Evolutionary conservation across 2,797 vertebrate species (phyloP).

Genomic region (Arctocebus calabarensis): DNA sequence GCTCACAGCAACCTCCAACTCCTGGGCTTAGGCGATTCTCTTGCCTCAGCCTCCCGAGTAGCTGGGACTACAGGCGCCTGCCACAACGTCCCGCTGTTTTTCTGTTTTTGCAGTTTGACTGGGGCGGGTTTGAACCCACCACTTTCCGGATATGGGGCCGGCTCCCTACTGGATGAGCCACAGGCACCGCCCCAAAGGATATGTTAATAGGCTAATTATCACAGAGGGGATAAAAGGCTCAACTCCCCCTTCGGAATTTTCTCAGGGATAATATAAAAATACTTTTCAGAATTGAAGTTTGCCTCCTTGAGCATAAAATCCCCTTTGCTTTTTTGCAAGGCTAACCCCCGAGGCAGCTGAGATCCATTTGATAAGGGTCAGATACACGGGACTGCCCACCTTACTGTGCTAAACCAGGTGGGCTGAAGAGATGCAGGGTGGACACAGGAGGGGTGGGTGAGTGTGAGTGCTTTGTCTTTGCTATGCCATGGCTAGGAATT

Average conservation of each 20-base stretch:
- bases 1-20: too few relatives aligned
- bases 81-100: too few relatives aligned
- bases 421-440: not conserved
- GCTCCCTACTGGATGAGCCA: too few relatives aligned
- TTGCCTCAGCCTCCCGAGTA: too few relatives aligned
- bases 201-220: not conserved
- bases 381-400: not conserved
- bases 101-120: too few relatives aligned
- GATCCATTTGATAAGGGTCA: not conserved
- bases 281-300: not conserved
- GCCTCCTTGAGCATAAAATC: not conserved
- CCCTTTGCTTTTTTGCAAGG: slow-evolving; percentile 23
- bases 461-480: not conserved
- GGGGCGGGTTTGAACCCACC: too few relatives aligned
- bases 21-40: too few relatives aligned
- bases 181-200: not conserved
- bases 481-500: not conserved
- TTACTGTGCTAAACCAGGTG: not conserved
- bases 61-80: too few relatives aligned
- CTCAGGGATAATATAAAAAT: not conserved
- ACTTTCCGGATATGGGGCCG: too few relatives aligned
- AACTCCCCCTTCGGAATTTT: not conserved
- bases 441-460: not conserved
- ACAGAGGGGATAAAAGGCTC: not conserved
- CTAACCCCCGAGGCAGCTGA: not conserved